Evolutionary conservation across 2,888 invertebrate species (phyloP), one percentile per base, ranked within the genome.

Genomic region (Rhamphomyia laevipes): DNA sequence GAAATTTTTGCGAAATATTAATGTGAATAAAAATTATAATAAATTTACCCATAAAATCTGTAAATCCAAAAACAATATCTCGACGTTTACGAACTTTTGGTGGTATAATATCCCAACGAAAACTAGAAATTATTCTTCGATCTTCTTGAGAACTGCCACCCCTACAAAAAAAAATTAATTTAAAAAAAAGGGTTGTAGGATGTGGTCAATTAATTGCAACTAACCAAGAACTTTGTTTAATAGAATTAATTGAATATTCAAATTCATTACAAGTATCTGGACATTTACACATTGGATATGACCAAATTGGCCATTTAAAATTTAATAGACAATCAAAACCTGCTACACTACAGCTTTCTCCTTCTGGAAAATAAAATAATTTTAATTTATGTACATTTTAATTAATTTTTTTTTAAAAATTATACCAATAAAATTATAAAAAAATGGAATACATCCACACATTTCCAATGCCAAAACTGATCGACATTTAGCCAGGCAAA

Each of bases 391-490:
- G 4, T 1, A 11, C 9, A 11, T 40, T 31, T 7, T 7, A 18
- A 15, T n/a, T 23, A 30, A 37, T 43, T 30, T 12, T n/a, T 16
- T 41, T 15, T 27, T n/a, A 27, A 16, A 43, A 43, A 33, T 45
- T 23, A n/a, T n/a, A 62, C 63, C 61, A 10, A 68, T 58, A 53
- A 65, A 67, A 1, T 63, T 60, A 56, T 77, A 77, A 58, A 78
- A 78, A 53, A 73, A 75, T 3, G 78, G 78, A 48, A 70, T 71
- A 58, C 78, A 78, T 43, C 74, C 74, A 58, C 78, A 78, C 57
- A 73, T 65, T 56, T 73, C 67, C 53, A 74, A 45, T 1, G 75
- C 73, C 58, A 74, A 61, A 40, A 67, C 58, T 45, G 75, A 73
- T 12, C 77, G 67, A 56, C 78, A 78, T 6, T 63, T 58, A 1